Base-by-base conservation (phyloP, 1,140 invertebrate species). In the Berghia stephanieae region DNA sequence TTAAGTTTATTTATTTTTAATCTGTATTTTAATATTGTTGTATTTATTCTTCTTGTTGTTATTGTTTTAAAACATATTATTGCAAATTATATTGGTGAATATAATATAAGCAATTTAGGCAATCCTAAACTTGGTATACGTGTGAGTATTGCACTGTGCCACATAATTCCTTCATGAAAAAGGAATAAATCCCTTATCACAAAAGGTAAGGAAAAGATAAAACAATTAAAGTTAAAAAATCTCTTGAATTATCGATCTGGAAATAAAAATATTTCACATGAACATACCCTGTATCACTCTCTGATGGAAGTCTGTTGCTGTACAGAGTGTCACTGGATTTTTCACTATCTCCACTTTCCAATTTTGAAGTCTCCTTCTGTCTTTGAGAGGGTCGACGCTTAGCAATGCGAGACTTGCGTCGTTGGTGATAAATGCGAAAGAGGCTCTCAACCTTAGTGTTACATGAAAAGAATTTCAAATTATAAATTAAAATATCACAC, bases 371-470 rank as follows among this genome's bases (percentile, higher is more conserved):
- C 36, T 80, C 55, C 67, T 68, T 79, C 46, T 72, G 81, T 63
- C 43, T 34, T 43, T 76, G 40, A 46, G 67, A 71, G 10, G 34
- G 80, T 79, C 69, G 72, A 78, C 72, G 79, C 80, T 67, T 79
- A 55, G 70, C 66, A 16, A 86, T 80, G 42, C 85, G 82, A 3
- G 80, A 83, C 57, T 85, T 86, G 24, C 86, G 81, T 70, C 86
- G 84, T 66, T 87, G 85, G 82, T 90, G 84, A 78, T 89, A 90
- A 10, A 80, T 84, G 42, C 85, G 80, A 82, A 90, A 89, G 34
- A 90, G 80, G 78, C 82, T 86, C 68, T 90, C 89, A 40, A 90
- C 87, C 89, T 90, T 80, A 31, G 40, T 43, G 44, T 13, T 40
- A 36, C 6, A 67, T 10, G 16, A 38, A 49, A 13, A n/a, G 13